Base-by-base conservation (phyloP, 1,140 invertebrate genomes). In the Drosophila micromelanica region DNA sequence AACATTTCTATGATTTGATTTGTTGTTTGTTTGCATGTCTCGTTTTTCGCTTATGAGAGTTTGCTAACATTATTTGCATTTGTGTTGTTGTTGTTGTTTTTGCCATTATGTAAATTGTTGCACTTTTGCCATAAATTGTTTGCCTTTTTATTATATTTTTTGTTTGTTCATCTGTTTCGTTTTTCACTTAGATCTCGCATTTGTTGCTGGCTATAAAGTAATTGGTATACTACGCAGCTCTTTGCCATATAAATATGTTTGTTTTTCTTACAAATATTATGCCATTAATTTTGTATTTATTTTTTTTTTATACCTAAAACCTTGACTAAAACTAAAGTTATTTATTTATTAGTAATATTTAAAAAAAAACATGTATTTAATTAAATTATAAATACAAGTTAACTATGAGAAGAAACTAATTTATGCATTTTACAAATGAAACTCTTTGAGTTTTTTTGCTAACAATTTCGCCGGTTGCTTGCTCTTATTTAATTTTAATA, bases 371-470 rank as follows among this genome's bases (percentile, higher is more conserved):
- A 15, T 32, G n/a, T 45, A 43, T 43, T 30, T 32, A 12, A 45
- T 27, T n/a, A 51, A 57, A 52, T 38, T 17, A 37, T 35, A 27
- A 54, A 54, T 37, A 57, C 51, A 69, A 48, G 27, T 61, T 56
- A 73, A 43, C 27, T 48, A 68, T 45, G 11, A 57, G 32, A 63
- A 63, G n/a, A 37, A 27, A 72, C 30, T 15, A 42, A 52, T 62
- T 52, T 59, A 69, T 65, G 75, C 75, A 75, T 78, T 78, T 78
- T 75, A 78, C 73, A 78, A 75, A 71, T 87, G 75, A 76, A 86
- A 86, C 82, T 86, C 82, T 87, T 87, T 72, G 82, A 86, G 82
- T 76, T 87, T 76, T 87, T 40, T 69, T 43, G 12, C 62, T 60
- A 73, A 70, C 73, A 76, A 68, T 62, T 60, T 60, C 38, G 70